Percentiles rank a stretch among this genome's conserved stretches.
Evolutionary conservation across 2,113 vertebrate species (phyloP).

Genomic region (Callopanchax toddi): DNA sequence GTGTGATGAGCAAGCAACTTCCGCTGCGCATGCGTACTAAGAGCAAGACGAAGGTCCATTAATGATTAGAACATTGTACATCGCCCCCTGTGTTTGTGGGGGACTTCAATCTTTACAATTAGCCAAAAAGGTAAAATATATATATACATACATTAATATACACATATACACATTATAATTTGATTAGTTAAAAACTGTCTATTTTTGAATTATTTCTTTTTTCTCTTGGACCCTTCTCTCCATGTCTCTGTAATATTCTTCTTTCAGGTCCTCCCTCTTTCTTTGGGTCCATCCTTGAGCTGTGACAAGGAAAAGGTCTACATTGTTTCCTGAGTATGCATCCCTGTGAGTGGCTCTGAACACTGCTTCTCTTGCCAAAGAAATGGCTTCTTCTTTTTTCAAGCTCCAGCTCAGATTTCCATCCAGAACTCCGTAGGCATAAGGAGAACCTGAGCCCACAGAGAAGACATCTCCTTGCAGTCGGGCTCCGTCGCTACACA

Average conservation of each 20-base stretch:
- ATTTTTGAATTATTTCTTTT: constrained; percentile 23
- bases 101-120: neutral
- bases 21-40: neutral
- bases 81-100: constrained; percentile 60
- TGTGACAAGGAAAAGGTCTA: constrained; percentile 86
- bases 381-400: constrained; percentile 77
- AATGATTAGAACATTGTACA: neutral
- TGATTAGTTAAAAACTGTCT: constrained; percentile 2
- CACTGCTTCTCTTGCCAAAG: constrained; percentile 83
- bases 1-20: constrained; percentile 50
- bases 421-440: constrained; percentile 84
- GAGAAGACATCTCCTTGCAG: constrained; percentile 82
- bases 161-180: neutral
- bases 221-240: constrained; percentile 58
- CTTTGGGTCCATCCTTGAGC: constrained; percentile 82
- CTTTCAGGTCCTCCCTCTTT: constrained; percentile 75
- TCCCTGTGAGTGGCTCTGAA: constrained; percentile 86
- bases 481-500: constrained; percentile 84
- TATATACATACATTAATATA: neutral
- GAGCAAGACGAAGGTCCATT: neutral
- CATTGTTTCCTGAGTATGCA: constrained; percentile 86
- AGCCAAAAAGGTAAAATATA: neutral
- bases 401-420: constrained; percentile 73
- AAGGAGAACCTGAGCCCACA: constrained; percentile 88
- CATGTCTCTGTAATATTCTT: constrained; percentile 76